Evolutionary conservation across 2,888 invertebrate genomes (phyloP), one percentile per base, ranked within the genome.

Genomic region (Drosophila meridionalis): DNA sequence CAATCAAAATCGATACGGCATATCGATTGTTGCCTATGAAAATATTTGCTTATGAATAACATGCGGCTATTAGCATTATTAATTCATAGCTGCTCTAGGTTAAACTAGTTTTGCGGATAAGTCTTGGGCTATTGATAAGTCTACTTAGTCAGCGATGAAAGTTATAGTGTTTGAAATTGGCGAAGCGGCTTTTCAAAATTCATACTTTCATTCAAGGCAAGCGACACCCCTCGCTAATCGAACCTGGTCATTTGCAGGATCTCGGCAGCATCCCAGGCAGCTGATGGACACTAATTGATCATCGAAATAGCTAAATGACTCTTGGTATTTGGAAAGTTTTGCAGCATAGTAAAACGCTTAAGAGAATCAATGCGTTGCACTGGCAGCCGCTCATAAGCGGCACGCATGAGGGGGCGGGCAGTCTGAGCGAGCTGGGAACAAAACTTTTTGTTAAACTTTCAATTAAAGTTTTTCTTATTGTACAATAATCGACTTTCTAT

Each of bases 401-500:
- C 36, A 69, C 69, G 69, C 58, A 69, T 36, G 68, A 36, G 48
- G 5, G 61, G 30, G 32, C 3, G 38, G 40, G 40, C 8, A n/a
- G 40, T 45, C 30, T 43, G 36, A 45, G 7, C 66, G 11, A 67
- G 67, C 28, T 67, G 67, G 57, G 40, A 68, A 57, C 43, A 63
- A 63, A 57, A 70, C 26, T 32, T 53, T 58, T 80, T 68, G 60
- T 71, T 68, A 32, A 78, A 75, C 81, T 80, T 80, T 80, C 81
- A 81, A 73, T 78, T 78, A 78, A 76, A 71, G 74, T 80, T 60
- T 48, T 50, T 50, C 60, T 70, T 69, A 66, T 69, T 76, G 62
- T 61, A 66, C 59, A 73, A 60, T 76, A 76, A 76, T 76, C 65
- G 78, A 79, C 76, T 80, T 80, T 78, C 80, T 80, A 80, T 80